Evolutionary conservation across 53 echinoderm and acorn worm species (phyloP).

Genomic region (Pentamera pediparva): DNA sequence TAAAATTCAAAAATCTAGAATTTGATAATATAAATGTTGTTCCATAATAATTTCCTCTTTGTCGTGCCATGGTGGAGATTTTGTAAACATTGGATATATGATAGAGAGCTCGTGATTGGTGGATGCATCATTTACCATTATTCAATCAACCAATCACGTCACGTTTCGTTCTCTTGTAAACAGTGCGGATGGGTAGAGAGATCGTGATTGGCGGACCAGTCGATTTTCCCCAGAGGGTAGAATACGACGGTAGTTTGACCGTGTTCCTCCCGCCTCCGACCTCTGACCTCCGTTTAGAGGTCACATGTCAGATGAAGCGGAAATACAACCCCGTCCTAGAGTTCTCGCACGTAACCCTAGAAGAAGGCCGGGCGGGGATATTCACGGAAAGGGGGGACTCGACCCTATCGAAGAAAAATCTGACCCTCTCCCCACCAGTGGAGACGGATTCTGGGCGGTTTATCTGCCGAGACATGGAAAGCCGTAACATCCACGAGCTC

Average conservation of each 20-base stretch:
- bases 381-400: neutral
- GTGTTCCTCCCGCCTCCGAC: conserved; percentile 14
- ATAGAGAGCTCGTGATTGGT: too few relatives aligned
- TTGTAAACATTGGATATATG: too few relatives aligned
- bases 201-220: too few relatives aligned
- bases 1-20: too few relatives aligned
- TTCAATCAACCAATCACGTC: too few relatives aligned
- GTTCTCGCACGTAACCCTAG: neutral
- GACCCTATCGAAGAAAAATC: neutral
- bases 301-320: neutral
- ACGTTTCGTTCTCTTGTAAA: too few relatives aligned
- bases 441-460: conserved; percentile 1
- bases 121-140: too few relatives aligned
- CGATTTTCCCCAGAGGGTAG: neutral
- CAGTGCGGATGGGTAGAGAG: too few relatives aligned
- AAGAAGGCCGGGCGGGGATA: neutral
- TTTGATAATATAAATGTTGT: too few relatives aligned
- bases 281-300: neutral
- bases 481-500: neutral
- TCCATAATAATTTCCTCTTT: too few relatives aligned
- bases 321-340: neutral
- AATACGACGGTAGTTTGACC: neutral
- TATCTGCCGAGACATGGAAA: neutral
- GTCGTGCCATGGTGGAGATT: too few relatives aligned
- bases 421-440: neutral